These are phyloP conservation scores for Parapristionchus giblindavisi DNA, from an alignment of 2,888 invertebrate genomes.

Conservation along the genomic window DNA sequence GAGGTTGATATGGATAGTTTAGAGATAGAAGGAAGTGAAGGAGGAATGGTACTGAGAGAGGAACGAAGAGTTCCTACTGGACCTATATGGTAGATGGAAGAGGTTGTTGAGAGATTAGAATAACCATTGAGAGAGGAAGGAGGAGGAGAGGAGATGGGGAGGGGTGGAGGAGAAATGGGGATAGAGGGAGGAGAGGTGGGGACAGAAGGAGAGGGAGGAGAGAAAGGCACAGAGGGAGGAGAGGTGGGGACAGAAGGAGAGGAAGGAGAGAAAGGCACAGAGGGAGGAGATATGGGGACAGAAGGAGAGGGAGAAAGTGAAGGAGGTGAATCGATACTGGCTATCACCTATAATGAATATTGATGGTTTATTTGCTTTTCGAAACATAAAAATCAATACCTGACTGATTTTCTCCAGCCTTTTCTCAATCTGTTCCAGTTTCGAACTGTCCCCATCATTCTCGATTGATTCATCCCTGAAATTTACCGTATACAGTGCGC, in stretches of 20 bases:
- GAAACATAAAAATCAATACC: background rate
- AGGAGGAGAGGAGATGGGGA: constrained; percentile 27
- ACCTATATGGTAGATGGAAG: constrained; percentile 31
- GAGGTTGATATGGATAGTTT: constrained; percentile 16
- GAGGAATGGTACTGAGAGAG: constrained; percentile 4
- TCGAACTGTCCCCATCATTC: constrained; percentile 33
- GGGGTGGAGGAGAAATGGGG: constrained; percentile 30
- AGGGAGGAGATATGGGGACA: background rate
- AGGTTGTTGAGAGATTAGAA: no score
- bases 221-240: background rate
- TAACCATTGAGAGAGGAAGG: background rate
- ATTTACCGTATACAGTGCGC: no score
- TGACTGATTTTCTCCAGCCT: constrained; percentile 44
- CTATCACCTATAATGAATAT: constrained; percentile 6
- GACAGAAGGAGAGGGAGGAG: no score
- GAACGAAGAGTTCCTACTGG: constrained; percentile 22
- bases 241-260: background rate
- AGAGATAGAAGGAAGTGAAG: constrained; percentile 25
- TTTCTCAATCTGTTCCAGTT: constrained; percentile 45
- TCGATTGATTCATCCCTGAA: background rate
- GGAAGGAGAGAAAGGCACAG: background rate
- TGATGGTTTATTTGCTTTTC: background rate
- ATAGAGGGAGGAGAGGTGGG: background rate
- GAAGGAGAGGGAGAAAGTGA: constrained; percentile 14
- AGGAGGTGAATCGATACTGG: constrained; percentile 28